These are phyloP conservation scores for Drosophila kanekoi DNA, from an alignment of 2,888 invertebrate species.

Conservation along the genomic window DNA sequence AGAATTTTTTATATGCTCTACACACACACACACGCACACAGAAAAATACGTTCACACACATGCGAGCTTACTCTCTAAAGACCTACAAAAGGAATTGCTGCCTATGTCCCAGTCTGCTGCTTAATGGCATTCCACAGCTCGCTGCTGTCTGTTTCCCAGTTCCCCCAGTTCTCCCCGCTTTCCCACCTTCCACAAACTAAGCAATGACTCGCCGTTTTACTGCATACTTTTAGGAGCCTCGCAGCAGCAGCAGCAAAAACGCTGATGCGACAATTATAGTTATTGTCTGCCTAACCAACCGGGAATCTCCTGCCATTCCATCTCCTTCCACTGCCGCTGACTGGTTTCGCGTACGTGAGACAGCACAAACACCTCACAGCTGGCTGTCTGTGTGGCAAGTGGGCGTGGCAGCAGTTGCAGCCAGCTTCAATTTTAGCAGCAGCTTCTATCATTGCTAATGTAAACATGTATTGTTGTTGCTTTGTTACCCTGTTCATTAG, in stretches of 20 bases:
- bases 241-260: constrained; percentile 53
- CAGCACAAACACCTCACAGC: constrained; percentile 39
- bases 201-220: constrained; percentile 64
- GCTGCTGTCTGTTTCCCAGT: neutral
- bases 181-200: neutral
- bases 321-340: constrained; percentile 1
- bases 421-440: constrained; percentile 57
- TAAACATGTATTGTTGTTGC: constrained; percentile 55
- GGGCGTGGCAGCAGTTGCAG: constrained; percentile 39
- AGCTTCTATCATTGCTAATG: constrained; percentile 70
- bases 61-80: neutral
- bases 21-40: constrained; percentile 1
- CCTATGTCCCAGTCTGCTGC: constrained; percentile 50
- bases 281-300: constrained; percentile 72
- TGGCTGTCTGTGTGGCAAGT: constrained; percentile 10
- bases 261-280: constrained; percentile 80
- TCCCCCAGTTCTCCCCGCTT: neutral
- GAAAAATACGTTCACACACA: constrained; percentile 6
- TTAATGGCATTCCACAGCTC: constrained; percentile 53
- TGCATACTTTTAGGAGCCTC: constrained; percentile 55
- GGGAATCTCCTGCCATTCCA: constrained; percentile 25
- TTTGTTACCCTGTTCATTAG: constrained; percentile 9
- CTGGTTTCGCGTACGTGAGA: constrained; percentile 55
- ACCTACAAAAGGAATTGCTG: constrained; percentile 44
- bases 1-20: constrained; percentile 62